Evolutionary conservation across 2,113 vertebrate species (phyloP).

Genomic region (Gymnobelideus leadbeateri): DNA sequence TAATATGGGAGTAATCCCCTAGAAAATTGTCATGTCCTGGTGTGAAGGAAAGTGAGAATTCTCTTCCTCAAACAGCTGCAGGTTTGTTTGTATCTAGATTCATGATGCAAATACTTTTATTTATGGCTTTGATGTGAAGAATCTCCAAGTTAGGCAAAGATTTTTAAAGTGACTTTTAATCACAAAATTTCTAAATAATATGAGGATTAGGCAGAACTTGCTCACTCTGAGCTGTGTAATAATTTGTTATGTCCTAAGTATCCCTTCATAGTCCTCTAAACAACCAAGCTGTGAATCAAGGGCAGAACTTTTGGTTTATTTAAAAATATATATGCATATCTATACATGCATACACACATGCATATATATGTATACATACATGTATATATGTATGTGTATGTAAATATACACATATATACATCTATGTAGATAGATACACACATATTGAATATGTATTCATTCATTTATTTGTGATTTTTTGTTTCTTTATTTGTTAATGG

Average conservation of each 20-base stretch:
- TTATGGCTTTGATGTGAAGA: accelerated
- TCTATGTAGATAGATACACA: no score
- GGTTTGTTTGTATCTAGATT: constrained; percentile 10
- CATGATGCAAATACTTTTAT: constrained; percentile 30
- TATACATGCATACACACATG: no score
- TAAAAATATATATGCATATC: neutral
- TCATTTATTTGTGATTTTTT: neutral
- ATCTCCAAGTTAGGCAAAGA: neutral
- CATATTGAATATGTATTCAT: neutral
- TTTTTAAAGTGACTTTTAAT: neutral
- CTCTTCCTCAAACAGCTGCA: constrained; percentile 51
- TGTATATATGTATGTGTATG: accelerated
- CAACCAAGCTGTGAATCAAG: neutral
- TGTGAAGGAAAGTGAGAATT: neutral
- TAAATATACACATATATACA: no score
- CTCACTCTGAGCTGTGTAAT: neutral
- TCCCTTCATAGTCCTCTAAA: constrained; percentile 27
- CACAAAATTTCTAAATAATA: constrained; percentile 15
- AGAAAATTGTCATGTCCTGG: constrained; percentile 42
- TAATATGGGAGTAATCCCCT: neutral
- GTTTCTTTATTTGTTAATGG: neutral
- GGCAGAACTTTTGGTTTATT: neutral
- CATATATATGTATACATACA: accelerated
- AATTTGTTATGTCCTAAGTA: neutral
- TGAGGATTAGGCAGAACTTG: constrained; percentile 17